phyloP scores from a whole-genome alignment of 2,888 invertebrate species.

The Ctena decussata region DNA sequence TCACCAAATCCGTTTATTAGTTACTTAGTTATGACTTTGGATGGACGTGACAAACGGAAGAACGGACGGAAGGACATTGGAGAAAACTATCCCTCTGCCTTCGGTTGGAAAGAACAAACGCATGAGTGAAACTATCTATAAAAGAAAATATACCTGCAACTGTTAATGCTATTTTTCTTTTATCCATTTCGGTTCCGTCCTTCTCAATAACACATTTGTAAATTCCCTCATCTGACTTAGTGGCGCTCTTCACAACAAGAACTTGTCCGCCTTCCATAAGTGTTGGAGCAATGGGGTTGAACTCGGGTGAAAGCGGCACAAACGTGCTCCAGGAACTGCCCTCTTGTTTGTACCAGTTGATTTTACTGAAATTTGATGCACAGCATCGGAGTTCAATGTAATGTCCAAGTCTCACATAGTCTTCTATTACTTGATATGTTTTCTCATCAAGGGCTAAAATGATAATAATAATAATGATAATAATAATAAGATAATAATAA shows the following conservation, averaged over 20 bases:
- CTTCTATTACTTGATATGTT: too few relatives aligned
- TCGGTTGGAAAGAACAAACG: too few relatives aligned
- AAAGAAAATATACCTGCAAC: too few relatives aligned
- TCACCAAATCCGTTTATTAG: too few relatives aligned
- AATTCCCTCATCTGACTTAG: conserved; percentile 12
- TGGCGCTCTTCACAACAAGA: conserved; percentile 7
- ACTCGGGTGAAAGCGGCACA: not conserved
- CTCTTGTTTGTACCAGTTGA: conserved; percentile 21
- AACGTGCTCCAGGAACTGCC: not conserved
- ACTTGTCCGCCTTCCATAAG: conserved; percentile 20
- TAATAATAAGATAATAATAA: too few relatives aligned
- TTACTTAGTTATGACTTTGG: too few relatives aligned
- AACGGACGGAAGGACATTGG: too few relatives aligned
- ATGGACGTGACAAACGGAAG: too few relatives aligned
- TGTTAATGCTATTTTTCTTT: not conserved
- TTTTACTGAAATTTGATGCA: not conserved
- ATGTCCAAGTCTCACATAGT: not conserved
- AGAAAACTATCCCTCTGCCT: too few relatives aligned
- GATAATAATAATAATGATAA: too few relatives aligned
- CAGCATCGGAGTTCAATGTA: conserved; percentile 27
- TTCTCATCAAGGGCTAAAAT: too few relatives aligned
- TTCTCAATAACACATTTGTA: conserved; percentile 14
- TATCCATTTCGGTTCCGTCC: not conserved
- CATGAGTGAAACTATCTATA: too few relatives aligned
- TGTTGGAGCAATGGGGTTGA: not conserved